Conservation (phyloP, 2,113 vertebrate genomes). For the Pterocles orientalis region DNA sequence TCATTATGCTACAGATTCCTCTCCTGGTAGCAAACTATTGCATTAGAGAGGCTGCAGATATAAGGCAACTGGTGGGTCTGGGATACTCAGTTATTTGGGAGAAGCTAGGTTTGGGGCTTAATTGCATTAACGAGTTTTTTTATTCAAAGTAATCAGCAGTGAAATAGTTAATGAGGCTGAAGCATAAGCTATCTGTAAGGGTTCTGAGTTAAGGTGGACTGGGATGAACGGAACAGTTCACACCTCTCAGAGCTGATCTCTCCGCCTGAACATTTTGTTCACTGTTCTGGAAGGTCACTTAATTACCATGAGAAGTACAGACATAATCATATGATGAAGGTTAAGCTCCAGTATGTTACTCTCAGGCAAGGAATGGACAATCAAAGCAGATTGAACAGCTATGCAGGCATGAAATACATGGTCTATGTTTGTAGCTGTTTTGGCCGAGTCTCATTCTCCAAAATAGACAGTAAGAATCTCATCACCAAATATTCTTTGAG, state of each 20-base stretch:
- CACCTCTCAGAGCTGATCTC: constrained; percentile 56
- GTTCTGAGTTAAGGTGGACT: constrained; percentile 41
- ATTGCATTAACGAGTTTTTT: neutral
- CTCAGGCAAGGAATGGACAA: neutral
- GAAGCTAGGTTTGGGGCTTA: neutral
- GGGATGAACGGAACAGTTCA: constrained; percentile 47
- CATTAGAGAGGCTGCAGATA: neutral
- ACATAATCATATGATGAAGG: constrained; percentile 47
- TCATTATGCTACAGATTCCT: neutral
- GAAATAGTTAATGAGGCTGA: constrained; percentile 22
- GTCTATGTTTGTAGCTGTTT: neutral
- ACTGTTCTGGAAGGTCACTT: constrained; percentile 56
- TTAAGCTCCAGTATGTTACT: constrained; percentile 16
- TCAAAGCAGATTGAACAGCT: constrained; percentile 2
- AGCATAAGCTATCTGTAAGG: neutral
- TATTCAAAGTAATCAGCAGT: neutral
- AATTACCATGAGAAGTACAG: constrained; percentile 48
- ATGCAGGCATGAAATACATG: neutral
- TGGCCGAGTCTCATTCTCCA: neutral
- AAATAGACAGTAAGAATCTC: neutral
- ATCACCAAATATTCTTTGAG: neutral
- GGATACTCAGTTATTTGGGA: neutral
- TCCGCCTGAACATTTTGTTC: constrained; percentile 56
- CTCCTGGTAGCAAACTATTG: neutral
- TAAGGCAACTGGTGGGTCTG: neutral